phyloP scores from a whole-genome alignment of 2,888 invertebrate species.

The Bursaphelenchus okinawaensis region DNA sequence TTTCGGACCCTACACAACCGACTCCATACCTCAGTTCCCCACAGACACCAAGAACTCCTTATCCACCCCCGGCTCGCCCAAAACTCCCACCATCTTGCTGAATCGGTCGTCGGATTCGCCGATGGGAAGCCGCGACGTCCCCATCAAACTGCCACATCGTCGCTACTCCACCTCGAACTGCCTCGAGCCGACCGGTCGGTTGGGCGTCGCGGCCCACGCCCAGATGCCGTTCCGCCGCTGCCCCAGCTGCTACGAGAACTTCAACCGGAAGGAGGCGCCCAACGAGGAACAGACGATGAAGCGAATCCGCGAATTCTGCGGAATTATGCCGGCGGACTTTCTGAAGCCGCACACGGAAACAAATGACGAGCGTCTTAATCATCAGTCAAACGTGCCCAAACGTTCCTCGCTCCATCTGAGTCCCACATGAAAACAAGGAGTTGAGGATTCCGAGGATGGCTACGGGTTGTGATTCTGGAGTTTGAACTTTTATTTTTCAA shows the following conservation, averaged over 20 bases:
- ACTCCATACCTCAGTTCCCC: conserved; percentile 30
- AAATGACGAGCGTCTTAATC: not conserved
- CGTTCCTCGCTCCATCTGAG: not conserved
- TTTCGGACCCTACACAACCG: conserved; percentile 32
- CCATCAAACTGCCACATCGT: not conserved
- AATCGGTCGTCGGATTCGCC: conserved; percentile 6
- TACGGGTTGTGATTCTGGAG: not conserved
- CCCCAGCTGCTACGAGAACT: conserved; percentile 6
- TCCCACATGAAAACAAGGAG: not conserved
- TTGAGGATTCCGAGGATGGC: not conserved
- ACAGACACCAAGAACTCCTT: conserved; percentile 11
- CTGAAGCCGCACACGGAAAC: not conserved
- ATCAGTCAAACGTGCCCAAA: not conserved
- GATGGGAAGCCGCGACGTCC: not conserved
- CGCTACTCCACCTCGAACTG: conserved; percentile 10
- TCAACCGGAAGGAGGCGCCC: not conserved
- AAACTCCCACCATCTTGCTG: conserved; percentile 5
- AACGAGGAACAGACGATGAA: conserved; percentile 4
- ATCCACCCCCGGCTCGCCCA: not conserved
- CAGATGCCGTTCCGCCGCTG: conserved; percentile 10
- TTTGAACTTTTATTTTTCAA: not conserved
- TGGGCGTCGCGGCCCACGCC: conserved; percentile 1
- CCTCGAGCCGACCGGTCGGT: not conserved
- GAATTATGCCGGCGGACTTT: conserved; percentile 13
- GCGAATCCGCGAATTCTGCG: conserved; percentile 7